Base-by-base conservation (phyloP, 2,888 invertebrate genomes). In the Perizoma affinitatum region DNA sequence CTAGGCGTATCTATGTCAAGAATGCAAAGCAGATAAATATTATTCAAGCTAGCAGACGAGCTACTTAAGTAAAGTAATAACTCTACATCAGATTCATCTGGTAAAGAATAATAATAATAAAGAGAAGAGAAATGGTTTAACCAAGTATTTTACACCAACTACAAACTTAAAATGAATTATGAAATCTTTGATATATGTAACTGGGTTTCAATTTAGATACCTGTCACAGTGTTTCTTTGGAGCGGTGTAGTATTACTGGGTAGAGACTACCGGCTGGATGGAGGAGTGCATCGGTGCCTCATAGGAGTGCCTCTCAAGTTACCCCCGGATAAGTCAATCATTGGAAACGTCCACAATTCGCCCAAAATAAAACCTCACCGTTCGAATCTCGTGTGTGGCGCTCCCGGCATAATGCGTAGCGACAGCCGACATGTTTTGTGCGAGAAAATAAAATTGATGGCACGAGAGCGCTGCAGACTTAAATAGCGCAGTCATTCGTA, bases 321-420 rank as follows among this genome's bases (percentile, higher is more conserved):
- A 90, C 92, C 78, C 86, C 91, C 89, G 92, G 92, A 92, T 91
- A 92, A 92, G 91, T 92, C 92, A 92, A 92, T 92, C 92, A 92
- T 88, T 90, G 80, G 84, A 86, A 84, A 86, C 90, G 86, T 89
- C 87, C 88, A 87, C 84, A 83, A 63, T 88, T 88, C 83, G 79
- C 85, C 87, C 78, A 83, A 91, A 92, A 91, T 91, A 92, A 91
- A 91, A 90, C 88, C 77, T 78, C 57, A 22, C 81, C 42, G 79
- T 85, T 82, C 82, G 78, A 87, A 90, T 86, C 88, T 86, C 87
- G 89, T 88, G 90, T 90, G 90, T 86, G 88, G 88, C 86, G 85
- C 86, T 80, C 84, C 74, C 79, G 75, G 79, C 80, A 87, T 90
- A 90, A 92, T 88, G 89, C 85, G 87, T 82, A 88, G 88, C 88